Percentiles rank a stretch among this genome's conserved stretches.
Evolutionary conservation across 2,113 vertebrate genomes (phyloP).

Genomic region (Furnarius figulus): DNA sequence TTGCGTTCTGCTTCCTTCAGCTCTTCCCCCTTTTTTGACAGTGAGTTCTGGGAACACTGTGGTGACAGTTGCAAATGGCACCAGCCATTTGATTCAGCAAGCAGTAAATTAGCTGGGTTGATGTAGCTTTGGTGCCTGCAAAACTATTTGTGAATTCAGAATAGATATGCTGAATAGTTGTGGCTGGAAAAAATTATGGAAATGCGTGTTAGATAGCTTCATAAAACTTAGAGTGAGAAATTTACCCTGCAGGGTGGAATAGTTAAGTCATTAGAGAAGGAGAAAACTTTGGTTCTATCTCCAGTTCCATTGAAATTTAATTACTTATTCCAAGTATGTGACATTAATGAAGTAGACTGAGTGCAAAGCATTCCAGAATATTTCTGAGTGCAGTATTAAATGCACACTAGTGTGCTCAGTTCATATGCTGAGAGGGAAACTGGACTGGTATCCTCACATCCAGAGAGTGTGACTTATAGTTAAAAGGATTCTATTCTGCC

Average conservation of each 20-base stretch:
- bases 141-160: conserved; percentile 10
- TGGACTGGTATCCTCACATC: neutral
- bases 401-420: neutral
- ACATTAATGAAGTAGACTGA: neutral
- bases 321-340: neutral
- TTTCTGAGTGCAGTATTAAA: neutral
- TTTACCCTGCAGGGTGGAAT: neutral
- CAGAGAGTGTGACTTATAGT: neutral
- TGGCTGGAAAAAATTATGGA: neutral
- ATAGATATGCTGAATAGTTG: neutral
- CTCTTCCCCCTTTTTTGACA: neutral
- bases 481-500: neutral
- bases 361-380: neutral
- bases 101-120: neutral
- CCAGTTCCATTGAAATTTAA: neutral
- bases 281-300: neutral
- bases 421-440: neutral
- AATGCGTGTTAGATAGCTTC: neutral
- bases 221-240: neutral
- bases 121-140: neutral
- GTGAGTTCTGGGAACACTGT: neutral
- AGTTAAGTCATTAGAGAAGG: neutral
- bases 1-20: neutral
- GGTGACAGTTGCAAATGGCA: neutral
- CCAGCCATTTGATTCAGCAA: neutral